Percentiles rank a stretch among this genome's conserved stretches.
phyloP scores from a whole-genome alignment of 2,888 invertebrate species.

The Mylabris sibirica region DNA sequence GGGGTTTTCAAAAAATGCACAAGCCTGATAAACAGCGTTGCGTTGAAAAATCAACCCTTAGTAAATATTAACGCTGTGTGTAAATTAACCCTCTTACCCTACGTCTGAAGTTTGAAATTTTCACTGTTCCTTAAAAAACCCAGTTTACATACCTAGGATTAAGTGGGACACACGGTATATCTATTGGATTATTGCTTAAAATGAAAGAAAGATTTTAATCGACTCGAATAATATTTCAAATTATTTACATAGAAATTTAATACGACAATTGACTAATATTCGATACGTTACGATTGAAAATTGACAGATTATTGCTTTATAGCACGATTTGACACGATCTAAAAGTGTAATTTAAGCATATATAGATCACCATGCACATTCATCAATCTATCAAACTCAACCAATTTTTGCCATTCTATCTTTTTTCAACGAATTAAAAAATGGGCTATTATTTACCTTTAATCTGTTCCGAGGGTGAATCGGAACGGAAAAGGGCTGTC shows the following conservation, averaged over 20 bases:
- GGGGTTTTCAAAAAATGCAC: no score
- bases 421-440: not conserved
- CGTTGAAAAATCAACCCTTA: no score
- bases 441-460: slow-evolving; percentile 55
- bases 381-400: not conserved
- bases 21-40: no score
- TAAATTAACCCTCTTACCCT: no score
- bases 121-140: no score
- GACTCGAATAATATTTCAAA: no score
- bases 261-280: not conserved
- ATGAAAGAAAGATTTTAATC: no score
- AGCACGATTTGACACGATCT: not conserved
- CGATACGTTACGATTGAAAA: not conserved
- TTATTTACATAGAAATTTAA: not conserved
- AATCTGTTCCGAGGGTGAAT: slow-evolving; percentile 59
- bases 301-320: not conserved
- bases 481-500: slow-evolving; percentile 58
- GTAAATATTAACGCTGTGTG: no score
- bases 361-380: not conserved
- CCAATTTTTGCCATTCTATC: not conserved
- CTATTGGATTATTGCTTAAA: no score
- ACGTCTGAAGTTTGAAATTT: no score
- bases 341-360: not conserved
- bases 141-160: no score
- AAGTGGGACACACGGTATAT: no score